phyloP scores from a whole-genome alignment of 1,140 invertebrate species.

The Thaumetopoea pityocampa region DNA sequence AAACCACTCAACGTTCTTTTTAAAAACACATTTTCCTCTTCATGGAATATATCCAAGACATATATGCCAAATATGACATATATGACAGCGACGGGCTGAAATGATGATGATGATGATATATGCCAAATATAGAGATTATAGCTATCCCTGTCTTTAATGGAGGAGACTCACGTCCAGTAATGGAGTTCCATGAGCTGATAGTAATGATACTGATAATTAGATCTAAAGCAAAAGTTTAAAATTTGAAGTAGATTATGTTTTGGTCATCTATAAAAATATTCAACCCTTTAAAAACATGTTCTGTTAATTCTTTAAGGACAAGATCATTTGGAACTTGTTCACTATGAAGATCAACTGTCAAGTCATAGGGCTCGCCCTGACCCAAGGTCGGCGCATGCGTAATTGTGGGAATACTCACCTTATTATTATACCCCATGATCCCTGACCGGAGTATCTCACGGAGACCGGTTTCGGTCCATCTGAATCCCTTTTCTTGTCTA shows the following conservation, averaged over 20 bases:
- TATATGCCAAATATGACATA: too few species aligned
- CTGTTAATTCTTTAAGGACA: slow-evolving; percentile 1
- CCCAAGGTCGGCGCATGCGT: slow-evolving; percentile 43
- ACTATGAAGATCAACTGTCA: slow-evolving; percentile 50
- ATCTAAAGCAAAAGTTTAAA: not conserved
- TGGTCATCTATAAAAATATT: too few species aligned
- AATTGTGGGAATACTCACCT: slow-evolving; percentile 37
- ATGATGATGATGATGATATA: too few species aligned
- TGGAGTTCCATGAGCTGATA: too few species aligned
- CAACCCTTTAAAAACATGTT: slow-evolving; percentile 2
- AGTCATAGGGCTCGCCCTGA: slow-evolving; percentile 26
- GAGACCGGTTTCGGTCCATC: slow-evolving; percentile 28
- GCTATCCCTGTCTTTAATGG: too few species aligned
- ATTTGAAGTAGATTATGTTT: too few species aligned
- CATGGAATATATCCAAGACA: too few species aligned
- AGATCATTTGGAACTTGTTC: slow-evolving; percentile 17
- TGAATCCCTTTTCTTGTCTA: slow-evolving; percentile 30
- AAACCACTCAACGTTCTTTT: too few species aligned
- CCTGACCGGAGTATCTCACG: slow-evolving; percentile 46
- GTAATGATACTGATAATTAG: not conserved
- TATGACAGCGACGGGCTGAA: too few species aligned
- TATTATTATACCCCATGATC: slow-evolving; percentile 45
- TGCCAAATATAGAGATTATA: too few species aligned
- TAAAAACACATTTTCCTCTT: too few species aligned
- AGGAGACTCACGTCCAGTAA: too few species aligned